Conservation (phyloP, 1,140 invertebrate species). For the Eubasilissa regina region DNA sequence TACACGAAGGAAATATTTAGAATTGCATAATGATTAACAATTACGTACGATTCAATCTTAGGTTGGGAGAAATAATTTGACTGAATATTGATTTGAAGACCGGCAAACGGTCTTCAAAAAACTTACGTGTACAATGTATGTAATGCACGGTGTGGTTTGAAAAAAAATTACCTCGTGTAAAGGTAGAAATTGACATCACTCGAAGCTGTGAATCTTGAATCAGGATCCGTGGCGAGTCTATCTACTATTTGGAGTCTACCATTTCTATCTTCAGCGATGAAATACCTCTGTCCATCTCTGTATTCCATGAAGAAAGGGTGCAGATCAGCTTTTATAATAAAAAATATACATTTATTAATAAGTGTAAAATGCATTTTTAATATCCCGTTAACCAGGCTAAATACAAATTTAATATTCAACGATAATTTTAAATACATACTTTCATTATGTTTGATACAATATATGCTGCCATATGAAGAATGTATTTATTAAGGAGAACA, state of each 20-base stretch:
- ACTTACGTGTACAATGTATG: neutral
- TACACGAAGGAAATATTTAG: too few relatives aligned
- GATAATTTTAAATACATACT: neutral
- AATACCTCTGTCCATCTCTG: conserved; percentile 53
- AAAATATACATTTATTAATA: neutral
- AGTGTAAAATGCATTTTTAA: neutral
- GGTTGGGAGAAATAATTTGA: too few relatives aligned
- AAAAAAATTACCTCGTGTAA: conserved; percentile 45
- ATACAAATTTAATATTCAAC: neutral
- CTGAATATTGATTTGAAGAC: too few relatives aligned
- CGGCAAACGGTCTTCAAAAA: neutral
- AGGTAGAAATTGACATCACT: conserved; percentile 46
- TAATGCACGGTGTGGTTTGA: neutral
- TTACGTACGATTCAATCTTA: too few relatives aligned
- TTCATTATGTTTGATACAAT: neutral
- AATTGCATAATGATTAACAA: too few relatives aligned
- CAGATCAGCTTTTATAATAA: conserved; percentile 5
- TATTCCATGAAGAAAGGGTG: conserved; percentile 45
- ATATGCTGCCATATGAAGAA: neutral
- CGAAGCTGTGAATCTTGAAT: conserved; percentile 39
- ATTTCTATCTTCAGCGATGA: conserved; percentile 41
- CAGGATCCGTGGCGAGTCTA: conserved; percentile 21
- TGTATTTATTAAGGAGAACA: too few relatives aligned
- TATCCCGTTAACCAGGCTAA: neutral
- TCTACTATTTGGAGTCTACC: conserved; percentile 49